Base-by-base conservation (phyloP, 2,113 vertebrate genomes). In the Platichthys stellatus region DNA sequence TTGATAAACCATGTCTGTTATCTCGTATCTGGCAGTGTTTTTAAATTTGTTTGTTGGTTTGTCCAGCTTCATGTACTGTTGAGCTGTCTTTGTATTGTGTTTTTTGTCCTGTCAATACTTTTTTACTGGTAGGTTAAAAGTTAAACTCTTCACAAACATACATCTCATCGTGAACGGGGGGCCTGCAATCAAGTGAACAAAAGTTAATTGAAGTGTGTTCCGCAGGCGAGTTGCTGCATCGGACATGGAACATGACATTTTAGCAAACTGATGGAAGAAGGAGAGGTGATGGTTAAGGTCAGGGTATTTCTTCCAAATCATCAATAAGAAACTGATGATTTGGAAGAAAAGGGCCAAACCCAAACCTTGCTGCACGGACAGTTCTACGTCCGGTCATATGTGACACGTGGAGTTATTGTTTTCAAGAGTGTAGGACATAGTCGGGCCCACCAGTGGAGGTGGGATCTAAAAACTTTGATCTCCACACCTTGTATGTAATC, bases 401-500 rank as follows among this genome's bases (percentile, higher is more conserved):
- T 60, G 13, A 63, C 6, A 31, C 31, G 31, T 31, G 6, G 31
- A 31, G 31, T 5, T 31, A 7, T 31, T 31, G 31, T 31, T 6
- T 31, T 31, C 31, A 31, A 31, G 31, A 7, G 5, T 64, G 13
- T 17, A 17, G 11, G 17, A 63, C 18, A 56, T 18, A 43, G 47
- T 31, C 20, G 10, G 43, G 47, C 43, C 63, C 17, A 61, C 57
- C 17, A 14, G 45, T 59, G 57, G 60, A 69, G 51, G 72, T 38
- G 64, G 68, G 1, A 26, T 49, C 54, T 12, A 4, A 53, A 31
- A 62, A n/a, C 14, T 12, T 76, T 38, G 38, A 18, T 66, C 69
- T 12, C 24, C 63, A 68, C 60, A 31, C 51, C 62, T 59, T 43
- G 17, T 45, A 64, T 43, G 40, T 13, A 31, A 63, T 64, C 83